A percentile compares a stretch with the other conserved stretches of the same genome.
These are phyloP conservation scores for Philaethria dido DNA, from an alignment of 2,888 invertebrate genomes.

Conservation along the genomic window DNA sequence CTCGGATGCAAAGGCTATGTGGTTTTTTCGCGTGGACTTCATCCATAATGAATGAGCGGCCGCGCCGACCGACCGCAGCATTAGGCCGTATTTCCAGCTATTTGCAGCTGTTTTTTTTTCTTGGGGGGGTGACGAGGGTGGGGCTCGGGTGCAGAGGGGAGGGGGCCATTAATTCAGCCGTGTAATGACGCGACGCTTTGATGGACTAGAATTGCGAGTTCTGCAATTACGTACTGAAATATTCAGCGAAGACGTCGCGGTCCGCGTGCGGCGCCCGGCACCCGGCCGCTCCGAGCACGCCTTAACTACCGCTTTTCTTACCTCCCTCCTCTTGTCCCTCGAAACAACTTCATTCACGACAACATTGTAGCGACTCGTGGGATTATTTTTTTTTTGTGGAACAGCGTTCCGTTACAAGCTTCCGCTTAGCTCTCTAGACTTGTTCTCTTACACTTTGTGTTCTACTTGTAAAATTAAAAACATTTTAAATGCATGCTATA, in stretches of 20 bases:
- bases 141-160: conserved; percentile 27
- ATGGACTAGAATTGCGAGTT: conserved; percentile 55
- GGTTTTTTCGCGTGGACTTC: conserved; percentile 52
- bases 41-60: conserved; percentile 67
- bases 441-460: conserved; percentile 26
- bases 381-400: conserved; percentile 44
- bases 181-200: conserved; percentile 57
- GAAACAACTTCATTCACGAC: conserved; percentile 44
- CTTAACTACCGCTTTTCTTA: conserved; percentile 46
- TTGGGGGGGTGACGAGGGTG: conserved; percentile 5
- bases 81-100: conserved; percentile 48
- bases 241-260: conserved; percentile 56
- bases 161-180: conserved; percentile 53
- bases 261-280: conserved; percentile 33
- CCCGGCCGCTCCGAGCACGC: conserved; percentile 35
- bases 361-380: conserved; percentile 42
- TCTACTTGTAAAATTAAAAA: background rate
- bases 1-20: conserved; percentile 41
- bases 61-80: conserved; percentile 56
- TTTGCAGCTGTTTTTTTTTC: conserved; percentile 48
- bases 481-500: conserved; percentile 22
- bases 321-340: conserved; percentile 27
- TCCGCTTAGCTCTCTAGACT: conserved; percentile 39
- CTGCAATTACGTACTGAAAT: conserved; percentile 68
- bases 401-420: conserved; percentile 42